These are phyloP conservation scores for Bolinopsis microptera DNA, from an alignment of 37 sponge, comb jelly and placozoan species.

Conservation along the genomic window DNA sequence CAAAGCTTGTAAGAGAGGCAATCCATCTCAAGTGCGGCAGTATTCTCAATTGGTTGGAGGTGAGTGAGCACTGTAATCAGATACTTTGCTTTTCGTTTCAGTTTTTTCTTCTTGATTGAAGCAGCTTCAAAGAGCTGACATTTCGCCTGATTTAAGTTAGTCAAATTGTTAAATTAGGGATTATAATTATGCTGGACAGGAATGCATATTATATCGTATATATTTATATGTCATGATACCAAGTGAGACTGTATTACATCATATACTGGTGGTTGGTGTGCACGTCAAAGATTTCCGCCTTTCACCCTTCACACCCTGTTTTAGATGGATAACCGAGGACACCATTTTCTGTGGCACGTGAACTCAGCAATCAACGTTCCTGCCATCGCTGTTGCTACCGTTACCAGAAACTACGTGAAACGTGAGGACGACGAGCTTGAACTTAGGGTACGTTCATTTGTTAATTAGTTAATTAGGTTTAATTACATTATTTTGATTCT, in stretches of 20 bases:
- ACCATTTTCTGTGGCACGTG: constrained; percentile 22
- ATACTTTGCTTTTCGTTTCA: too few relatives aligned
- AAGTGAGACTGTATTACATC: neutral
- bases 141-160: neutral
- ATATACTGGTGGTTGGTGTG: neutral
- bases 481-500: too few relatives aligned
- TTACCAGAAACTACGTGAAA: constrained; percentile 30
- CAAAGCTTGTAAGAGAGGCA: neutral
- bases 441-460: neutral
- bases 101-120: too few relatives aligned
- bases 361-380: constrained; percentile 7
- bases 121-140: too few relatives aligned
- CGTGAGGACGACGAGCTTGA: constrained; percentile 12
- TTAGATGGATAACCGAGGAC: constrained; percentile 15
- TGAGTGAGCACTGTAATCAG: neutral
- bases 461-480: neutral
- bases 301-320: neutral
- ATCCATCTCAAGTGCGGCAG: constrained; percentile 21
- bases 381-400: constrained; percentile 28
- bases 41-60: constrained; percentile 22
- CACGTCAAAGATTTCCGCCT: neutral
- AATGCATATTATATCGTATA: neutral
- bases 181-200: neutral
- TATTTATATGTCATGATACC: neutral
- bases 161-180: neutral